phyloP scores from a whole-genome alignment of 2,888 invertebrate genomes.

The Melikaiella ostensackeni region DNA sequence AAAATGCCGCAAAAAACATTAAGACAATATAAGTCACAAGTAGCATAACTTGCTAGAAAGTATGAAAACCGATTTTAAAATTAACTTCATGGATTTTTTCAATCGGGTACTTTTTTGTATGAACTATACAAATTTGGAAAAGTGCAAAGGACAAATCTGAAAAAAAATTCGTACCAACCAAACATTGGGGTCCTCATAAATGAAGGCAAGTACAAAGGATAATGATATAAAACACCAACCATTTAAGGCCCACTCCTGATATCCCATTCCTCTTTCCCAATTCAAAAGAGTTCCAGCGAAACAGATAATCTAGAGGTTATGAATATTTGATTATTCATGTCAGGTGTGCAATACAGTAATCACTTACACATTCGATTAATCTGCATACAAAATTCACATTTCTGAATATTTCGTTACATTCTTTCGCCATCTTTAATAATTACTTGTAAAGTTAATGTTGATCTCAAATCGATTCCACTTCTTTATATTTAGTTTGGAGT shows the following conservation, averaged over 20 bases:
- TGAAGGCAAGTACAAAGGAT: constrained; percentile 50
- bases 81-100: background rate
- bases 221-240: constrained; percentile 55
- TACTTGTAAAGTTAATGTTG: background rate
- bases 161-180: constrained; percentile 50
- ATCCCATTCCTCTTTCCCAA: constrained; percentile 22
- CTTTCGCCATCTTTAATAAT: background rate
- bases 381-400: background rate
- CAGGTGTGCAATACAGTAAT: background rate
- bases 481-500: background rate
- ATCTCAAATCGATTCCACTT: background rate
- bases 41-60: constrained; percentile 50
- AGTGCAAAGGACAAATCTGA: background rate
- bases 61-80: background rate
- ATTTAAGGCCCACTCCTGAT: constrained; percentile 48
- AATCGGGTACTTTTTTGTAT: too few species aligned
- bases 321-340: constrained; percentile 14
- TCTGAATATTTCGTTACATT: background rate
- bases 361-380: background rate
- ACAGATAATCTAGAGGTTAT: constrained; percentile 45
- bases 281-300: constrained; percentile 46
- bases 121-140: background rate
- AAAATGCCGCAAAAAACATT: constrained; percentile 47
- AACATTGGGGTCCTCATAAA: constrained; percentile 53
- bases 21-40: constrained; percentile 48